These are phyloP conservation scores for Eptesicus fuscus DNA, from an alignment of 2,113 vertebrate species.

Conservation along the genomic window DNA sequence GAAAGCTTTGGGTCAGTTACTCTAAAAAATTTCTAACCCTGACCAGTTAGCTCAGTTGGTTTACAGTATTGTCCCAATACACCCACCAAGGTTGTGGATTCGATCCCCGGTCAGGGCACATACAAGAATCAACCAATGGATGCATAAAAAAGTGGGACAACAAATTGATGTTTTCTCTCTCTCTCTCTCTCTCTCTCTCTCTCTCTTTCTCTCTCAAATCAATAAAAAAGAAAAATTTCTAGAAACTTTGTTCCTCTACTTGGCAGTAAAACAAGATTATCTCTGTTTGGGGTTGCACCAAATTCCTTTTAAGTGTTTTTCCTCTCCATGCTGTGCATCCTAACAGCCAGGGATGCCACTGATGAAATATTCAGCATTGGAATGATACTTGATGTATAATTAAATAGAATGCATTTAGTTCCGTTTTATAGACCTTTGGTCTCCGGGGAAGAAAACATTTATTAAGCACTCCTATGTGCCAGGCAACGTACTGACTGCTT, in stretches of 20 bases:
- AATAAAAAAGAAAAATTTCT: slow-evolving; percentile 9
- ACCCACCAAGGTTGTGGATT: neutral
- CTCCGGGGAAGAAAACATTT: slow-evolving; percentile 26
- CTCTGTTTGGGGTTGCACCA: neutral
- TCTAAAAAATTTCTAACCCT: neutral
- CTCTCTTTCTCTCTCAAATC: neutral
- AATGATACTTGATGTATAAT: slow-evolving; percentile 70
- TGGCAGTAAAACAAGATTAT: slow-evolving; percentile 42
- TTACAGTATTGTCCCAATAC: neutral
- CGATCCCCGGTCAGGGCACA: neutral
- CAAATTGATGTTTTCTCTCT: neutral
- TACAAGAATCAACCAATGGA: neutral
- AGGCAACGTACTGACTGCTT: neutral
- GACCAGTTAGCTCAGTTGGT: neutral
- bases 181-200: too few species aligned
- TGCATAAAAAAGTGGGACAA: neutral
- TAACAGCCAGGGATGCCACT: slow-evolving; percentile 59
- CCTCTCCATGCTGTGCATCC: neutral
- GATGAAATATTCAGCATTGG: slow-evolving; percentile 70
- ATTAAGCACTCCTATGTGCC: neutral
- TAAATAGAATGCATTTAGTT: slow-evolving; percentile 60
- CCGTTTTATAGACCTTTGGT: slow-evolving; percentile 57
- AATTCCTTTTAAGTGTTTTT: slow-evolving; percentile 55
- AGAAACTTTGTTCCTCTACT: slow-evolving; percentile 32
- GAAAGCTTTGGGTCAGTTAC: slow-evolving; percentile 24